Base-by-base conservation (phyloP, 2,888 invertebrate genomes). In the Pardosa pseudoannulata region DNA sequence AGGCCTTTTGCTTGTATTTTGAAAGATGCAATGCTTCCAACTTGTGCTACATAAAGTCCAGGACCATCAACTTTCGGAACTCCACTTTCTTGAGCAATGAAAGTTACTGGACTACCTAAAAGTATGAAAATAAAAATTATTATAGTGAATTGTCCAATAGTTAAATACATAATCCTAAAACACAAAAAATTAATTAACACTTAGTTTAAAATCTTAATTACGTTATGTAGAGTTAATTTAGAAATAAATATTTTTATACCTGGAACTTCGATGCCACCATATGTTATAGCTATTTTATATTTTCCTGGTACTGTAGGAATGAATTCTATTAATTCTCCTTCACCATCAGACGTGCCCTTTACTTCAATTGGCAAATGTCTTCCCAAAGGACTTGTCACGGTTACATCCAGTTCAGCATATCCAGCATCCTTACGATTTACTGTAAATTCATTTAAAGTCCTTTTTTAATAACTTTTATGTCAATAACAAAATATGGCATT, bases 311-410 rank as follows among this genome's bases (percentile, higher is more conserved):
- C 94, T 0, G 95, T 94, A 0, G 98, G 98, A 72, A 95, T 93
- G 91, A 98, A 95, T 88, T 96, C 95, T 73, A 98, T 95, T 89
- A 95, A 93, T 28, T 96, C 93, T 11, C 90, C 90, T 74, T 90
- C 89, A 27, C 93, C 93, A 64, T 93, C 94, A 6, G 90, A 89
- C n/a, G 90, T 90, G 5, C 91, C 91, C 46, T 90, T 90, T 19
- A 97, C 94, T 90, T 96, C 95, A 3, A 97, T 94, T 0, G 96
- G 95, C 41, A 98, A 93, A 86, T 94, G 94, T 90, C 96, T 95
- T 68, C 97, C 97, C 31, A 96, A 94, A 29, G 98, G 96, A 89
- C 96, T 96, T 62, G 96, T 95, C 62, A 97, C 96, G 64, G 95
- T 95, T 1, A 97, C 96, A 91, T 96, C 97, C 70, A 98, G 91